Conservation (phyloP, 2,113 vertebrate species). For the Burhinus oedicnemus region DNA sequence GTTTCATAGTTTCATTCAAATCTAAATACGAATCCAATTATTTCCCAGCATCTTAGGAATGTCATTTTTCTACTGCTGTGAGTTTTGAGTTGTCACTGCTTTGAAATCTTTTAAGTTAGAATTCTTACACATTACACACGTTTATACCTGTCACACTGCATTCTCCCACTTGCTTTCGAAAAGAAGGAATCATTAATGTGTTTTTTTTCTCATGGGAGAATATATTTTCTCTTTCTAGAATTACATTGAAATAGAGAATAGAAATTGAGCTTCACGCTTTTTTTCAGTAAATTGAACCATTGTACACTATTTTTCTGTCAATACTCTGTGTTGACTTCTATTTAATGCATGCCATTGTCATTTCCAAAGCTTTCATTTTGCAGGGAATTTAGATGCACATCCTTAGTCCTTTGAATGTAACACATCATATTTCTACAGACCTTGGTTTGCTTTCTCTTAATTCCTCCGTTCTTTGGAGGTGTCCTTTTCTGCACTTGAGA, state of each 20-base stretch:
- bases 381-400: neutral
- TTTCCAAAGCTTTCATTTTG: slow-evolving; percentile 18
- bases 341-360: neutral
- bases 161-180: slow-evolving; percentile 6
- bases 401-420: neutral
- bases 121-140: neutral
- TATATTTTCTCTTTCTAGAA: slow-evolving; percentile 33
- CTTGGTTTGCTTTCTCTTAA: neutral
- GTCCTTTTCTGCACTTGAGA: neutral
- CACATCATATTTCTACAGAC: neutral
- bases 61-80: slow-evolving; percentile 13
- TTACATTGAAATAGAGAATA: slow-evolving; percentile 1
- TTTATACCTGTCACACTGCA: slow-evolving; percentile 14
- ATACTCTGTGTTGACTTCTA: neutral
- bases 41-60: neutral
- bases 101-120: slow-evolving; percentile 30
- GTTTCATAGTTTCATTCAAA: slow-evolving; percentile 17
- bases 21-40: neutral
- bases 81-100: slow-evolving; percentile 5
- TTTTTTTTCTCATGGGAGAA: neutral
- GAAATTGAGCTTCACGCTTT: neutral
- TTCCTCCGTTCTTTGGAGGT: neutral
- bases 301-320: neutral
- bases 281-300: neutral
- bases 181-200: slow-evolving; percentile 28